Conservation (phyloP, 2,113 vertebrate species). For the Ictalurus furcatus region DNA sequence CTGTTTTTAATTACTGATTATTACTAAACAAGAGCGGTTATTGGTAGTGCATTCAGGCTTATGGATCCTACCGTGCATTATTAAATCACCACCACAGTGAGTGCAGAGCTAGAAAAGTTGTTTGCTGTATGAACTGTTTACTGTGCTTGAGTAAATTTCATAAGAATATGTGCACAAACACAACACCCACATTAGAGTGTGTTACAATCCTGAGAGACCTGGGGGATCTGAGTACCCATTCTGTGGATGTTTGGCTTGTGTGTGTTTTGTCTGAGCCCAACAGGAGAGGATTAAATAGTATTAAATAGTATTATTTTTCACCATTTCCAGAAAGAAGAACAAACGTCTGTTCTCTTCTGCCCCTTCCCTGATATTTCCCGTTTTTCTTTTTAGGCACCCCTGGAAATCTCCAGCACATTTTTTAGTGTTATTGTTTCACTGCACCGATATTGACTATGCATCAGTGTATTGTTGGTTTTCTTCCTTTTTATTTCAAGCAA, state of each 20-base stretch:
- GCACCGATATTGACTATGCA: not conserved
- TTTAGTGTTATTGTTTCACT: not conserved
- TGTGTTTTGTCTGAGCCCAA: not conserved
- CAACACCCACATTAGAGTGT: not conserved
- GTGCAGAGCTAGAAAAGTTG: not conserved
- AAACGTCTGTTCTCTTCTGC: not conserved
- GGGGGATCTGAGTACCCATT: not conserved
- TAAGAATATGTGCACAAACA: not conserved
- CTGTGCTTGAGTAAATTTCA: not conserved
- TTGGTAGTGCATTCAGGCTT: not conserved
- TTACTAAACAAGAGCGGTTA: not conserved
- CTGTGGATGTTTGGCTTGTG: not conserved
- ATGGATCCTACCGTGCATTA: not conserved
- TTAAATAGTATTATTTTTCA: not conserved
- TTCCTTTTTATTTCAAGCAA: not conserved
- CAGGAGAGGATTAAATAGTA: constrained; percentile 8
- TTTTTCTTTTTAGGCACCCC: not conserved
- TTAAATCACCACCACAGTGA: not conserved
- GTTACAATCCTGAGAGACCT: not conserved
- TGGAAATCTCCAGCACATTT: not conserved
- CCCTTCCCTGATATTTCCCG: not conserved
- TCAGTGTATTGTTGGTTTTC: not conserved
- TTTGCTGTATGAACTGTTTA: not conserved
- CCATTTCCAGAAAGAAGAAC: constrained; percentile 8
- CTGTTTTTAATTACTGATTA: not conserved